Evolutionary conservation across 2,113 vertebrate species (phyloP).

Genomic region (Ancistrus triradiatus): DNA sequence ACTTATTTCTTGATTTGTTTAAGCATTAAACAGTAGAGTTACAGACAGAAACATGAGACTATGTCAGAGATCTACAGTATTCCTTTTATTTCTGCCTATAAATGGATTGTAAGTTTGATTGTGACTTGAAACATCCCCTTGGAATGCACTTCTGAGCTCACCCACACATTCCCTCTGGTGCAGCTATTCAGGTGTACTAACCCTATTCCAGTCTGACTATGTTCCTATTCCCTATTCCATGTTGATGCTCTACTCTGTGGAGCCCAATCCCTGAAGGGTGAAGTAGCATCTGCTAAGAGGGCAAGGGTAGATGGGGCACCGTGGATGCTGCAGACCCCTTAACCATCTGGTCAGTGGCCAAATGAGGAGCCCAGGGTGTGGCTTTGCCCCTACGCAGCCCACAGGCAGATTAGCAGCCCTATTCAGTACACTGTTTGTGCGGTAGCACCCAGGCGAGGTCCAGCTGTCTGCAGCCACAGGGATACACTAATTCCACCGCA

Average conservation of each 20-base stretch:
- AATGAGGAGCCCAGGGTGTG: constrained; percentile 55
- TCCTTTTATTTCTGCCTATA: constrained; percentile 23
- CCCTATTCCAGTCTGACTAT: constrained; percentile 45
- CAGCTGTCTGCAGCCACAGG: constrained; percentile 66
- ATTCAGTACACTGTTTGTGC: constrained; percentile 61
- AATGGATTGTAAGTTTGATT: constrained; percentile 19
- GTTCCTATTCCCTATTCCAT: constrained; percentile 38
- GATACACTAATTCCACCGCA: constrained; percentile 67
- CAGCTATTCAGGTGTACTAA: constrained; percentile 49
- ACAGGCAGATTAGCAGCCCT: constrained; percentile 67
- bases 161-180: constrained; percentile 10
- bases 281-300: constrained; percentile 62
- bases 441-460: constrained; percentile 66
- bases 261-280: constrained; percentile 44
- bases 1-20: no score
- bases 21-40: background rate
- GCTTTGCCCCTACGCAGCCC: constrained; percentile 52
- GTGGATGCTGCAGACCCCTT: constrained; percentile 54
- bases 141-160: constrained; percentile 13
- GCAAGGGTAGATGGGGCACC: constrained; percentile 56
- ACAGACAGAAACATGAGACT: background rate
- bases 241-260: constrained; percentile 43
- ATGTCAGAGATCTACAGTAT: constrained; percentile 1
- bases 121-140: constrained; percentile 1
- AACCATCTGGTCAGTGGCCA: constrained; percentile 66